Conservation (phyloP, 2,797 vertebrate genomes). For the Rhinoraja longicauda region DNA sequence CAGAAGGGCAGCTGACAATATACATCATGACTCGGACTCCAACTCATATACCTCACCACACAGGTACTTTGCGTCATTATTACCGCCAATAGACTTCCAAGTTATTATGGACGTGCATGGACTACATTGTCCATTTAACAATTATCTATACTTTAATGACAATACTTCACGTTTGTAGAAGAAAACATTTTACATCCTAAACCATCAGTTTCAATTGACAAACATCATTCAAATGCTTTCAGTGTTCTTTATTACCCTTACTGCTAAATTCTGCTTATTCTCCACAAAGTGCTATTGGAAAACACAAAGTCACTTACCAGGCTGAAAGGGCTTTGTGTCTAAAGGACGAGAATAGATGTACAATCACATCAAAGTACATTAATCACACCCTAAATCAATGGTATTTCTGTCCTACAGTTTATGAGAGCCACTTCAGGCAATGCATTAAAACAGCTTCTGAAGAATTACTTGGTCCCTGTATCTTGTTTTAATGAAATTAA, state of each 20-base stretch:
- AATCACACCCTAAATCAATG: background rate
- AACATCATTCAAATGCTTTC: slow-evolving; percentile 9
- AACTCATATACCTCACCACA: too few species aligned
- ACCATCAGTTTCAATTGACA: slow-evolving; percentile 7
- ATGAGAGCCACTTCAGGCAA: background rate
- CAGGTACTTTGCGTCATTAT: too few species aligned
- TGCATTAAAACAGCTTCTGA: slow-evolving; percentile 12
- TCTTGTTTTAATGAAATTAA: slow-evolving; percentile 25
- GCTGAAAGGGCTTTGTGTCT: background rate
- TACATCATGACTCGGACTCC: too few species aligned
- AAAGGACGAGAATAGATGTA: background rate
- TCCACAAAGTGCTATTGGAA: background rate
- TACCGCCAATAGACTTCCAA: too few species aligned
- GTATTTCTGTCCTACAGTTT: background rate
- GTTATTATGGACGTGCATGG: background rate
- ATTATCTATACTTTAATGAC: background rate
- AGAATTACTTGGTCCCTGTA: background rate
- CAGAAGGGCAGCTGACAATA: too few species aligned
- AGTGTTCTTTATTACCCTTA: background rate
- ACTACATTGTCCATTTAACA: background rate
- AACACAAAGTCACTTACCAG: background rate
- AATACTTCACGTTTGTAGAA: background rate
- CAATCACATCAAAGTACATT: background rate
- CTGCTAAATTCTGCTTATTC: background rate
- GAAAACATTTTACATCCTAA: background rate